phyloP scores from a whole-genome alignment of 2,888 invertebrate genomes.

The Hydrotaea cyrtoneurina region DNA sequence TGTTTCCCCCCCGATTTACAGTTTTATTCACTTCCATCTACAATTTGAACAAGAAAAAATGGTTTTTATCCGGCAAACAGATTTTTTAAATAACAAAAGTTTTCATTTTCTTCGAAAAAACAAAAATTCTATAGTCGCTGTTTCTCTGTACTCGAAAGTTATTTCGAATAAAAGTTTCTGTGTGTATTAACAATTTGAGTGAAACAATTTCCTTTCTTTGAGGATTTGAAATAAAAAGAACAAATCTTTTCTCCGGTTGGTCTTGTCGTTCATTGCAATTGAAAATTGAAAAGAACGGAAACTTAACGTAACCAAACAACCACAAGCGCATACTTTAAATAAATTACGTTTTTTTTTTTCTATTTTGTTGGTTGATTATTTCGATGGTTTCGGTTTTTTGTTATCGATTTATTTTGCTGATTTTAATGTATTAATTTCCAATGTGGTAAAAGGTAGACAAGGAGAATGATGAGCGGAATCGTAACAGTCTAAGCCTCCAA shows the following conservation, averaged over 20 bases:
- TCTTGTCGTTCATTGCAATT: neutral
- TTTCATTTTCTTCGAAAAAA: conserved; percentile 28
- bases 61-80: conserved; percentile 30
- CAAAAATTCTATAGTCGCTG: neutral
- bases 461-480: neutral
- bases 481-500: no score
- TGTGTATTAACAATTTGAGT: conserved; percentile 37
- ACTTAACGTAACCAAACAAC: neutral
- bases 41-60: neutral
- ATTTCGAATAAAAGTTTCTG: conserved; percentile 20
- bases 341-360: neutral
- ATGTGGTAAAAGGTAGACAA: neutral
- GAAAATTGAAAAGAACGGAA: no score
- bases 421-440: conserved; percentile 50
- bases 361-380: neutral
- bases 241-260: neutral
- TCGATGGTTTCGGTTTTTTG: neutral
- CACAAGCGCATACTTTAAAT: neutral
- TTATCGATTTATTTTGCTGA: neutral
- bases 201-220: conserved; percentile 54
- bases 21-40: neutral
- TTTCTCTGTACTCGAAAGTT: neutral
- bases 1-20: neutral
- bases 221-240: conserved; percentile 45
- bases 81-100: conserved; percentile 50